Conservation (phyloP, 2,888 invertebrate species). For the Alloplasta piceator region DNA sequence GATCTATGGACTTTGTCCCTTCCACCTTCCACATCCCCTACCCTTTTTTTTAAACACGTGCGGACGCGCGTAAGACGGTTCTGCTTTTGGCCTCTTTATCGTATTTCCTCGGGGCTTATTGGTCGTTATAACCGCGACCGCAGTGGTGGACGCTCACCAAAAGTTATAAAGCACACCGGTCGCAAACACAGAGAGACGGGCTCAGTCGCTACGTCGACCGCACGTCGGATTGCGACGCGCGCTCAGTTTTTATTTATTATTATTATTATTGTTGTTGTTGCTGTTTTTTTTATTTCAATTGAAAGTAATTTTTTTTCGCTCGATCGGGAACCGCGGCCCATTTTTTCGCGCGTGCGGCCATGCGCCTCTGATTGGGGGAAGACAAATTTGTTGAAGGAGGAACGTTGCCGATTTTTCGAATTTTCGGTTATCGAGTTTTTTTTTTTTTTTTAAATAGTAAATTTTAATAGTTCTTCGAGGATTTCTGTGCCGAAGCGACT, state of each 20-base stretch:
- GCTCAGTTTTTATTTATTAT: constrained; percentile 3
- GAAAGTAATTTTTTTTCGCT: neutral
- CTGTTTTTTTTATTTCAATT: constrained; percentile 8
- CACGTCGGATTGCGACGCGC: constrained; percentile 75
- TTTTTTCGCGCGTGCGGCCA: constrained; percentile 12
- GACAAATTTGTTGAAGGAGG: neutral
- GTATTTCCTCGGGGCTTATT: constrained; percentile 58
- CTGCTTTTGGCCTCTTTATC: constrained; percentile 79
- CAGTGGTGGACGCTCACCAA: constrained; percentile 70
- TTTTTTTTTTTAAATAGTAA: neutral
- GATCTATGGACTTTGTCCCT: constrained; percentile 3
- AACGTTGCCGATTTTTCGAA: neutral
- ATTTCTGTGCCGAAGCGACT: constrained; percentile 7
- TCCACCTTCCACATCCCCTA: constrained; percentile 56
- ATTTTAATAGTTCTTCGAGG: neutral
- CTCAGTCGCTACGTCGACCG: constrained; percentile 78
- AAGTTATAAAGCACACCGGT: constrained; percentile 82
- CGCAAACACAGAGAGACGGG: constrained; percentile 74
- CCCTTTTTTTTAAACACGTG: constrained; percentile 54
- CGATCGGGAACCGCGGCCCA: neutral
- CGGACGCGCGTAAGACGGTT: constrained; percentile 29
- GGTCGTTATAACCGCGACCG: constrained; percentile 53
- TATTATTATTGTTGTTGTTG: neutral
- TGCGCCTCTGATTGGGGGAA: constrained; percentile 10
- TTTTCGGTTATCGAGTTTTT: constrained; percentile 9